These are phyloP conservation scores for Pterostichus madidus DNA, from an alignment of 2,888 invertebrate genomes.

Conservation along the genomic window DNA sequence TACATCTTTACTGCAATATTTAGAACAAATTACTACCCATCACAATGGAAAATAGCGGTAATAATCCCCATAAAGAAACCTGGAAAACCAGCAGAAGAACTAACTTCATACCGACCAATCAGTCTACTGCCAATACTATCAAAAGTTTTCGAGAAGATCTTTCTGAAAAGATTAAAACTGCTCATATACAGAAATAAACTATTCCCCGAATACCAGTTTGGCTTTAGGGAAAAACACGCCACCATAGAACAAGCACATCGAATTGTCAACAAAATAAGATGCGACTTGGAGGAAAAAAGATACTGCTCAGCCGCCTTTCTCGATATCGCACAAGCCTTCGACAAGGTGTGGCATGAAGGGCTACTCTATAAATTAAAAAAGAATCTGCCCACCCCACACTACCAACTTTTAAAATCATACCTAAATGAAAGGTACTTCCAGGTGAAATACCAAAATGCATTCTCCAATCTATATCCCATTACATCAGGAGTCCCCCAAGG, in stretches of 20 bases:
- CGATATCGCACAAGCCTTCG: constrained; percentile 70
- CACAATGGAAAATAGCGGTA: constrained; percentile 67
- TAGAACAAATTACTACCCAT: constrained; percentile 68
- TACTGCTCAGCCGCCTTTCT: constrained; percentile 69
- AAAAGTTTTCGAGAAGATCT: constrained; percentile 49
- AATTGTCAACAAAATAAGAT: constrained; percentile 66
- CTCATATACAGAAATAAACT: constrained; percentile 21
- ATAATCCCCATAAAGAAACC: constrained; percentile 16
- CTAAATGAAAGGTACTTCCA: constrained; percentile 62
- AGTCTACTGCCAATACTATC: constrained; percentile 54
- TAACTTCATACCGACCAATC: constrained; percentile 10
- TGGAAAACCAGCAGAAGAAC: constrained; percentile 23
- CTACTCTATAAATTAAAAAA: constrained; percentile 68
- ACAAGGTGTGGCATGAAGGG: constrained; percentile 70
- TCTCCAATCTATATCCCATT: constrained; percentile 64
- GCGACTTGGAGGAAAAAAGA: constrained; percentile 67
- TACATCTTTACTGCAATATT: constrained; percentile 67
- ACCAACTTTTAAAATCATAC: constrained; percentile 68
- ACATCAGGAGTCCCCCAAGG: constrained; percentile 69
- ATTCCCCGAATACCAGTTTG: constrained; percentile 65
- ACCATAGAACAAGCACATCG: constrained; percentile 69
- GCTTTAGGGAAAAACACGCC: constrained; percentile 64
- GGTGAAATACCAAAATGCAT: constrained; percentile 40
- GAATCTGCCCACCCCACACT: constrained; percentile 60
- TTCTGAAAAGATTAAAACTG: constrained; percentile 35